Evolutionary conservation across 2,797 vertebrate species (phyloP), one percentile per base, ranked within the genome.

Genomic region (Onychomys torridus): DNA sequence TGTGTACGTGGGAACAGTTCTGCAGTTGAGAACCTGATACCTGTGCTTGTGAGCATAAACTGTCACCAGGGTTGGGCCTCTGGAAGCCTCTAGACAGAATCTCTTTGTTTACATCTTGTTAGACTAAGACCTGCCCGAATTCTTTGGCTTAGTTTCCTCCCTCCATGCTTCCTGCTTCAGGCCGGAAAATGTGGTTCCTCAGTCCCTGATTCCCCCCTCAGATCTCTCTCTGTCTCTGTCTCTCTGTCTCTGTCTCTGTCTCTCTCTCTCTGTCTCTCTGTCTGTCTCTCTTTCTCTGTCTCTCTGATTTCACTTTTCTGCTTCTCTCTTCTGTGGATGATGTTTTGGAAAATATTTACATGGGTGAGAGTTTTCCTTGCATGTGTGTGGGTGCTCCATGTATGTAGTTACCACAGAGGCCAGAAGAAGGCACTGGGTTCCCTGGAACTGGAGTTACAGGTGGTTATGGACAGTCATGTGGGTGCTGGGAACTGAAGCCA

Each of bases 1-100:
- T 8, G 59, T 52, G 77, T 67, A 43, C 43, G 69, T 63, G 34
- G 94, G 43, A 83, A 49, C 6, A 76, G 40, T 81, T 96, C n/a
- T 61, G 1, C 76, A 55, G 67, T 88, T 96, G 29, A 63, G 59
- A 86, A 83, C 94, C 43, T 14, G 27, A 75, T 10, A 34, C 73
- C 81, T 46, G 37, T 92, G 69, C 85, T 32, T 27, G 1, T 83
- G 61, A 29, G 40, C 71, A 85, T 91, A 95, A 96, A 89, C 84
- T 83, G 40, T 81, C 61, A 67, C 2, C 6, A 2, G 27, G 43
- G 49, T 2, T 21, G n/a, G 43, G 16, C 23, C 91, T 84, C 78
- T 67, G 59, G 43, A 79, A 59, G 34, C 76, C 87, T 77, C 49
- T 65, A 73, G 76, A 81, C 52, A 83, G 43, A 88, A 76, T 79